Base-by-base conservation (phyloP, 2,888 invertebrate genomes). In the Criorhina ranunculi region DNA sequence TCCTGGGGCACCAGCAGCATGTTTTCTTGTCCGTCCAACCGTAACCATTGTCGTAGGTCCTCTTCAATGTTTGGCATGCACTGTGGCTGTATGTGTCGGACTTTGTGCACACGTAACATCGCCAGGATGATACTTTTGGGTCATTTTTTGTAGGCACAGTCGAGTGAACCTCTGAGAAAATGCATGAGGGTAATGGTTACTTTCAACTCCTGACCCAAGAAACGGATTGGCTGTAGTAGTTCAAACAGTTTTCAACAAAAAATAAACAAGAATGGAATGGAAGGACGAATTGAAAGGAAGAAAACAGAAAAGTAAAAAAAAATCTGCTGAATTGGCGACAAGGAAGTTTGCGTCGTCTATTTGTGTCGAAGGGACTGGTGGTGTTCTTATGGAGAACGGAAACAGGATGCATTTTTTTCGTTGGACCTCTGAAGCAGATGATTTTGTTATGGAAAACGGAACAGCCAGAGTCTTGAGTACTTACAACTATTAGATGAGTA, bases 11-110 rank as follows among this genome's bases (percentile, higher is more conserved):
- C 62, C 77, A 69, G 44, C 55, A 60, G 77, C n/a, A 46, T 55
- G 70, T 62, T 70, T 62, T 55, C 35, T 29, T 62, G 60, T 57
- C 37, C 62, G 44, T 44, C 55, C 77, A 62, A 62, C 69, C 69
- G 70, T 70, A 62, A 40, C 77, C 77, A 78, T 78, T 78, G 77
- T 78, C 77, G 77, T 78, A 78, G 77, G 77, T 78, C 77, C 77
- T 78, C 57, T 44, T 17, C n/a, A 12, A n/a, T 49, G 24, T 44
- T 17, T 42, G 40, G 17, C 40, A 11, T 53, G 12, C 53, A 51
- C 9, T 37, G 60, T 31, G 31, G 31, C 19, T 49, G 29, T 46
- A 40, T 57, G 33, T 44, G 49, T 35, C 31, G 37, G 7, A 60
- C 29, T 64, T 44, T 17, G 57, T 44, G 29, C n/a, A 64, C 55